A percentile compares a stretch with the other conserved stretches of the same genome.
Conservation (phyloP, 2,888 invertebrate species). For the Lasius fuliginosus region DNA sequence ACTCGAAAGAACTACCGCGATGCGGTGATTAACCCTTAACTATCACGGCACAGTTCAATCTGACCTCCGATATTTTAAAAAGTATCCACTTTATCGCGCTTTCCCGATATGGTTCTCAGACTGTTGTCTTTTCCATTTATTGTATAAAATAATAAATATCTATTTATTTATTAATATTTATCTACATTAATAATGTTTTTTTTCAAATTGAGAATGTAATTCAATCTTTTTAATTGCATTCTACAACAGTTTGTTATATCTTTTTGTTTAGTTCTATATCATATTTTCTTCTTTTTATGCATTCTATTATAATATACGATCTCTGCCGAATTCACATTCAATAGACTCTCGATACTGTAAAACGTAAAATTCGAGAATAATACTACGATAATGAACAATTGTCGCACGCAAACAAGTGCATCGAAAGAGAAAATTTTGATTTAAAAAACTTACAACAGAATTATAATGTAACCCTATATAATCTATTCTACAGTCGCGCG, state of each 20-base stretch:
- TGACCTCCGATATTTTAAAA: conserved; percentile 7
- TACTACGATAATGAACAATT: background rate
- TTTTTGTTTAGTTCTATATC: background rate
- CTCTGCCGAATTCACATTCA: background rate
- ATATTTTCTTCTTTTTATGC: background rate
- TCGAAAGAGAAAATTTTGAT: background rate
- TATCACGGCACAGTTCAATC: conserved; percentile 48
- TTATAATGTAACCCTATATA: conserved; percentile 46
- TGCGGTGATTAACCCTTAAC: conserved; percentile 72
- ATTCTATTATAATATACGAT: background rate
- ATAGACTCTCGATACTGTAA: background rate
- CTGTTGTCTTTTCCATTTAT: background rate
- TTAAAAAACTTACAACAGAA: conserved; percentile 41
- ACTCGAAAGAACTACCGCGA: conserved; percentile 60
- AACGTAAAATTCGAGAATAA: background rate
- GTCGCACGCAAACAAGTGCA: background rate
- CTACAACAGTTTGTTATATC: background rate
- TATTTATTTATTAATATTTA: background rate
- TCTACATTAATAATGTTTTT: background rate
- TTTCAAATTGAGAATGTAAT: background rate
- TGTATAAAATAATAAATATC: background rate
- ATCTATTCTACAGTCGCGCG: conserved; percentile 59
- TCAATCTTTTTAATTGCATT: background rate
- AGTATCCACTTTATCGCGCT: background rate
- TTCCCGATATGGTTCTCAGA: background rate